phyloP scores from a whole-genome alignment of 2,797 vertebrate species.

The Varecia variegata region DNA sequence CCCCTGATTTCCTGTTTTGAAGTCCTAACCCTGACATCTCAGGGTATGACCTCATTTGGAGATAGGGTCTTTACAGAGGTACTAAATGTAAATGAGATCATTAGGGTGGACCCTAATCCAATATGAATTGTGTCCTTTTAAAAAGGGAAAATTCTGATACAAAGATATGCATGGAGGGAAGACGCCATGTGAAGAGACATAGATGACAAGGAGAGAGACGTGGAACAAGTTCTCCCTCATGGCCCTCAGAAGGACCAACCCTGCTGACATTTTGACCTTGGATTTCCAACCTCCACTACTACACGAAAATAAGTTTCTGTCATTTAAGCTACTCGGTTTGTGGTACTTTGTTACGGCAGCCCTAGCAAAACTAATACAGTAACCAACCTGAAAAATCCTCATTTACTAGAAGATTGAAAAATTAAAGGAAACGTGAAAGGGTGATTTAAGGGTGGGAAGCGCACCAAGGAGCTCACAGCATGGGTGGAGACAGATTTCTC shows the following conservation, averaged over 20 bases:
- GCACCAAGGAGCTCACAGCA: too few species aligned
- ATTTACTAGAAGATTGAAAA: not conserved
- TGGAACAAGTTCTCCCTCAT: not conserved
- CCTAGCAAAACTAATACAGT: not conserved
- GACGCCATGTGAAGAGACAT: not conserved
- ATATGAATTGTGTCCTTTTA: not conserved
- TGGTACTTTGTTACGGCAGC: not conserved
- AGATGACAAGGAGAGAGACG: not conserved
- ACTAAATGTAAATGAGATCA: not conserved
- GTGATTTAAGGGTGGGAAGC: too few species aligned
- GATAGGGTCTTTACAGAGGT: not conserved
- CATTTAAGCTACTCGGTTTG: not conserved
- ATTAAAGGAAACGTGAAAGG: not conserved
- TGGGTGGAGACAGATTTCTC: too few species aligned
- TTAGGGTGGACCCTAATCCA: not conserved
- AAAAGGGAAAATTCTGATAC: not conserved
- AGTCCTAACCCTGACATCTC: not conserved
- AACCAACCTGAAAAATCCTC: not conserved
- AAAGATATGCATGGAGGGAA: not conserved
- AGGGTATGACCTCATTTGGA: not conserved
- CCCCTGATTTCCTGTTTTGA: not conserved
- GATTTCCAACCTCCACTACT: not conserved
- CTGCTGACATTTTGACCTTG: not conserved
- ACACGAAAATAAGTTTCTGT: not conserved
- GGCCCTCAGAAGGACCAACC: not conserved